Conservation (phyloP, 1,140 invertebrate genomes). For the Paraescarpia echinospica region DNA sequence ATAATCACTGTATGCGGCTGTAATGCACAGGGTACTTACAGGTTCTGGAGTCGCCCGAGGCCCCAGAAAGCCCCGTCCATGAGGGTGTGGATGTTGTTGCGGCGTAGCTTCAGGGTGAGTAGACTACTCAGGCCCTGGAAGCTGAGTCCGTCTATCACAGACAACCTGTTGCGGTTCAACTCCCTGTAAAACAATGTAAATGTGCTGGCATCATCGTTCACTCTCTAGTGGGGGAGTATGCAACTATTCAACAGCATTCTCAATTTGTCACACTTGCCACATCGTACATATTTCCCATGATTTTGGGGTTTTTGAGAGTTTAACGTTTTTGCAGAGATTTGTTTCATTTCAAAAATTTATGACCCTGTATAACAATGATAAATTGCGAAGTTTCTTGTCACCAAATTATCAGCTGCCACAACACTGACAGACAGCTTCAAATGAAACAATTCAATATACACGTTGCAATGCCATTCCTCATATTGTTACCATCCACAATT, state of each 20-base stretch:
- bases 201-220: neutral
- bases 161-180: conserved; percentile 78
- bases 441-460: too few species aligned
- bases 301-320: too few species aligned
- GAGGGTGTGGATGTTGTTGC: conserved; percentile 76
- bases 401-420: too few species aligned
- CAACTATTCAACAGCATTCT: neutral
- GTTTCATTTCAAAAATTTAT: too few species aligned
- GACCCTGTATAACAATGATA: too few species aligned
- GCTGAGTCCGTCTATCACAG: conserved; percentile 74
- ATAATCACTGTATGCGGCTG: conserved; percentile 11
- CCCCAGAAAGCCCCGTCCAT: conserved; percentile 86
- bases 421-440: too few species aligned
- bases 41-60: conserved; percentile 70
- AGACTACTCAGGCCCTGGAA: conserved; percentile 76
- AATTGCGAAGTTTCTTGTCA: too few species aligned
- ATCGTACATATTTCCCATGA: too few species aligned
- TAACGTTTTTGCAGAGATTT: too few species aligned
- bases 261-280: too few species aligned
- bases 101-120: conserved; percentile 73
- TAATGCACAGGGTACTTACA: conserved; percentile 61
- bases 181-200: conserved; percentile 62
- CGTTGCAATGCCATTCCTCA: too few species aligned
- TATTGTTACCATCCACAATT: too few species aligned
- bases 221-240: neutral